phyloP scores from a whole-genome alignment of 2,113 vertebrate species.

The Lamprologus speciosus region DNA sequence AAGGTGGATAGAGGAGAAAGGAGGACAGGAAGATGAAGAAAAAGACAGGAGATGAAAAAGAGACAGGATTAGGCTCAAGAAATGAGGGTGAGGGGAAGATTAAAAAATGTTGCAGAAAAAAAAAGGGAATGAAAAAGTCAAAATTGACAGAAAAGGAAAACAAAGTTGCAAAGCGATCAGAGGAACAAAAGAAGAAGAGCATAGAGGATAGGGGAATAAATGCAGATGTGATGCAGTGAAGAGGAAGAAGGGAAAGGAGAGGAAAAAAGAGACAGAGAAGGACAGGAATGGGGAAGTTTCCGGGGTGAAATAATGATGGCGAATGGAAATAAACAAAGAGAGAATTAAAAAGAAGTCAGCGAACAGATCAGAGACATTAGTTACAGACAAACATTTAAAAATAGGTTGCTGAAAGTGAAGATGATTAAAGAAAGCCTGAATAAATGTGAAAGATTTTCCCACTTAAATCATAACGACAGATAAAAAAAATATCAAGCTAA shows the following conservation, averaged over 20 bases:
- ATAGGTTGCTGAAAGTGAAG: background rate
- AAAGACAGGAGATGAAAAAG: background rate
- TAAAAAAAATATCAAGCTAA: background rate
- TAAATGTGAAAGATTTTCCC: background rate
- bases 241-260: background rate
- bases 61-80: background rate
- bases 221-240: background rate
- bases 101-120: background rate
- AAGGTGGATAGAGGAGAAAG: background rate
- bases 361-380: background rate
- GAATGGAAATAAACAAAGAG: background rate
- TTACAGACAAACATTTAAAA: background rate
- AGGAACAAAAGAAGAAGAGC: background rate
- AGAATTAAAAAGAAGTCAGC: background rate
- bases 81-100: background rate
- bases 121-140: background rate
- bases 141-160: background rate
- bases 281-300: accelerated
- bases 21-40: background rate
- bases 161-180: background rate
- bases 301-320: background rate
- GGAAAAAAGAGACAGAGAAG: background rate
- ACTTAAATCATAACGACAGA: background rate
- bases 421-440: background rate
- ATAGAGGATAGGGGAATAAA: background rate